Base-by-base conservation (phyloP, 92 coral and sea anemone genomes). In the Zoanthus solanderi region DNA sequence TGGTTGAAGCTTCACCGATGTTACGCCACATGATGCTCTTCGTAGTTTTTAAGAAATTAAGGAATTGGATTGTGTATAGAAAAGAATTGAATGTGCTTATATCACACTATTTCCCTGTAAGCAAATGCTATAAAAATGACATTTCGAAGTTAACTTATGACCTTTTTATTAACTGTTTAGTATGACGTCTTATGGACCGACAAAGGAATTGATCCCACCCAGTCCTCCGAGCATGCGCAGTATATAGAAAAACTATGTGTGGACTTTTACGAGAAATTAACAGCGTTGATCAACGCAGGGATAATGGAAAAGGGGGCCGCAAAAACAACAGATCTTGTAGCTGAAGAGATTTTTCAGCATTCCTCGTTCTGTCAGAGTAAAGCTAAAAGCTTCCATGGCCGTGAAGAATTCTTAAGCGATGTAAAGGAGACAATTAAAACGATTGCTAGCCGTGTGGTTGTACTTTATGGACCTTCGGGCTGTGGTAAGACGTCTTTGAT, bases 401-500 rank as follows among this genome's bases (percentile, higher is more conserved):
- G 99, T 9, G 57, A 87, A 57, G 91, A 93, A 12, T 93, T 95
- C 30, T 78, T 97, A 29, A 85, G 90, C 50, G 87, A 88, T 32
- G 76, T 93, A 11, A 92, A 91, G 83, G 78, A 80, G 12, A 91
- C 78, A 2, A 44, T 95, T 65, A 63, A 72, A 54, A 91, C 89
- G 34, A 88, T 88, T 48, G 96, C 93, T 30, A 90, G 89, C 1
- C 91, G 93, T 12, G 84, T 90, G 48, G 83, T 97, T 23, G 97
- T 97, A 17, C 83, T 97, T 44, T 77, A 91, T 50, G 99, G 99
- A 28, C 94, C 96, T 67, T 97, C 99, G 0, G 99, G 99, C 23
- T 97, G 98, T 71, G 99, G 99, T 7, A 97, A 97, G 78, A 97
- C 99, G 9, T 97, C 99, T 0, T 86, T 97, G 15, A 92, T 97